Evolutionary conservation across 1,140 invertebrate species (phyloP), one percentile per base, ranked within the genome.

Genomic region (Brachionus asplanchnoidis): DNA sequence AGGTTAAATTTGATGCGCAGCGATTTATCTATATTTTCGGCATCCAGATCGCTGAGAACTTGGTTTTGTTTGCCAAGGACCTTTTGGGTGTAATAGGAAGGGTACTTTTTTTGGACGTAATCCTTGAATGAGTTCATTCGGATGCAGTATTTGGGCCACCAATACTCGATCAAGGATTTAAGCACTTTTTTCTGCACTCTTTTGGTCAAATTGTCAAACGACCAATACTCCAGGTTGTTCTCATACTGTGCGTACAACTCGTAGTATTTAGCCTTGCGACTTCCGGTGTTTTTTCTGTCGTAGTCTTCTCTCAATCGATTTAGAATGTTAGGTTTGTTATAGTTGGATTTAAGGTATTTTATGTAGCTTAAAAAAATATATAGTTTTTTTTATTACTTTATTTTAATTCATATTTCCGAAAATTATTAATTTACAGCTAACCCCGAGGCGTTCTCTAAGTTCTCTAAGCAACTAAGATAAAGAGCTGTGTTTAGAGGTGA

Each of bases 91-190:
- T 60, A 65, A 65, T 82, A 82, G 17, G 53, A 44, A 14, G 79
- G 79, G 32, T 82, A 82, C 60, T 82, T 82, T 26, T 60, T 82
- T 65, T 65, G 20, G 12, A 82, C 32, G 60, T 82, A 82, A 14
- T 68, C 53, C 26, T 68, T 44, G 32, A 82, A 82, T 0, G 79
- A 65, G 42, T 36, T 68, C 53, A 82, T 82, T 65, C 79, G 28
- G 9, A 82, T 82, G 42, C 79, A 60, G 32, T 65, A 82, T 65
- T 82, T 82, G 28, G 79, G 79, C 79, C 79, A 82, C 79, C 79
- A 82, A 46, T 82, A 82, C 12, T 42, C 36, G 3, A 65, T 68
- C 42, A 82, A 46, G 17, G 53, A 60, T 12, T 60, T 68, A 9
- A 82, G 42, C 12, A 82, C 26, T 68, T 82, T 82, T 82, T 36